Conservation (phyloP, 1,140 invertebrate species). For the Macrotrachela quadricornifera region DNA sequence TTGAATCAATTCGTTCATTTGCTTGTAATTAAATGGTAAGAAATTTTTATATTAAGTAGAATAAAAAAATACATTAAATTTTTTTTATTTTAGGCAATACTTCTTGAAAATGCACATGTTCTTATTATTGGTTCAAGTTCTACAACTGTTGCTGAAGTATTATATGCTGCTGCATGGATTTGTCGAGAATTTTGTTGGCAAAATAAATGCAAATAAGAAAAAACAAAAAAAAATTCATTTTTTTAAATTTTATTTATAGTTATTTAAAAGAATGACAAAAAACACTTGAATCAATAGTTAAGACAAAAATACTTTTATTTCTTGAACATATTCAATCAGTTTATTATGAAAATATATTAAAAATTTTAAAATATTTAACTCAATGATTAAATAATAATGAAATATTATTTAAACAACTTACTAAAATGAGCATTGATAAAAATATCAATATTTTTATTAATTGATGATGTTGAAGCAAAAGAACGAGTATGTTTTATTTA, state of each 20-base stretch:
- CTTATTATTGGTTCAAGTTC: conserved; percentile 21
- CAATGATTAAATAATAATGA: too few species aligned
- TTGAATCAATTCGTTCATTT: conserved; percentile 72
- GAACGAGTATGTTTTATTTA: too few species aligned
- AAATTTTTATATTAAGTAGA: too few species aligned
- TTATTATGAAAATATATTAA: conserved; percentile 77
- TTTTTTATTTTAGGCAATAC: background rate
- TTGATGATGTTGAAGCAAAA: conserved; percentile 80
- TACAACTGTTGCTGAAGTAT: conserved; percentile 45
- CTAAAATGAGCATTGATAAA: too few species aligned
- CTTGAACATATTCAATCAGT: too few species aligned
- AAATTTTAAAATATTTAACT: conserved; percentile 51
- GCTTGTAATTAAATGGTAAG: conserved; percentile 57
- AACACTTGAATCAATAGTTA: conserved; percentile 81
- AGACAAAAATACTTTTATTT: conserved; percentile 49
- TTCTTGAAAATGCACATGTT: background rate
- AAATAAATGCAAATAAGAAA: conserved; percentile 14
- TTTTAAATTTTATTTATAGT: conserved; percentile 28
- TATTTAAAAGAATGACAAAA: conserved; percentile 56
- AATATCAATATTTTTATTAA: conserved; percentile 60
- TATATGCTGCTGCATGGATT: conserved; percentile 84
- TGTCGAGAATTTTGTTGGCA: conserved; percentile 85
- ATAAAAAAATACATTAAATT: too few species aligned
- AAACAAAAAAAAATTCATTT: conserved; percentile 1
- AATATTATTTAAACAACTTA: too few species aligned